Percentiles rank a stretch among this genome's conserved stretches.
Evolutionary conservation across 2,797 vertebrate species (phyloP).

Genomic region (Eulemur albifrons): DNA sequence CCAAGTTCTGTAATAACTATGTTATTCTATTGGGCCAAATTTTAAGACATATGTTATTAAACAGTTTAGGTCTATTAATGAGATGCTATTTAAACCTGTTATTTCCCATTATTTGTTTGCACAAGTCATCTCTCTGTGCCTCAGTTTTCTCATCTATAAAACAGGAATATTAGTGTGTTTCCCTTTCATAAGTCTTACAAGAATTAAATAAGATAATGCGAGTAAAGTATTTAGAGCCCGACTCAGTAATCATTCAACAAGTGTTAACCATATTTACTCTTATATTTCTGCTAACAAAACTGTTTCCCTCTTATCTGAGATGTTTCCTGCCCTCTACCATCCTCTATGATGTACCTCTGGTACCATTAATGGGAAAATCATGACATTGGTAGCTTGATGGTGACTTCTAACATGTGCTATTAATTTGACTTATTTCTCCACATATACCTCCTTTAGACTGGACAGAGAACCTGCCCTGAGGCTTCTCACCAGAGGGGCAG

Average conservation of each 20-base stretch:
- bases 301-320: neutral
- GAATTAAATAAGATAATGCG: neutral
- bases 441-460: neutral
- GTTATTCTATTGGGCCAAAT: neutral
- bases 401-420: neutral
- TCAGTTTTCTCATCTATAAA: neutral
- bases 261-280: neutral
- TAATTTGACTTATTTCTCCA: neutral
- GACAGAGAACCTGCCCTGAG: neutral
- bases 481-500: neutral
- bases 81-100: neutral
- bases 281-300: neutral
- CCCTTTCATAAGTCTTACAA: neutral
- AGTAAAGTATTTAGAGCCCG: neutral
- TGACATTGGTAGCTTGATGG: neutral
- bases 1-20: neutral
- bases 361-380: neutral
- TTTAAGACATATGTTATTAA: neutral
- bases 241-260: neutral
- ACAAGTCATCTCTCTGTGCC: neutral
- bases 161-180: neutral
- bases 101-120: neutral
- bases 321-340: neutral
- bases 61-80: neutral
- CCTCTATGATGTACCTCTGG: neutral